phyloP scores from a whole-genome alignment of 2,797 vertebrate genomes.

The Gymnoscopelus braueri region DNA sequence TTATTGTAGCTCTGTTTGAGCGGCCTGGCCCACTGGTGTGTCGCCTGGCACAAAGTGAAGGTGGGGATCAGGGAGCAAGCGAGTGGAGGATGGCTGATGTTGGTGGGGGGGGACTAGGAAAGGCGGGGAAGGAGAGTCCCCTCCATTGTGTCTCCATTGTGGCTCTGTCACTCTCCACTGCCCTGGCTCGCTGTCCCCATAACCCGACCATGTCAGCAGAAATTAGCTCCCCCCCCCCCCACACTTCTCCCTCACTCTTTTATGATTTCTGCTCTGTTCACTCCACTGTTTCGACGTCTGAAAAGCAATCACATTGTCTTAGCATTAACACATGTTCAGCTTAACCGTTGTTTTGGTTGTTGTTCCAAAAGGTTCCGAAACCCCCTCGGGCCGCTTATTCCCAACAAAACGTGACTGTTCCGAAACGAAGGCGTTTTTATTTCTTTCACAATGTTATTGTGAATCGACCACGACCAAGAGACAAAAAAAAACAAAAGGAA shows the following conservation, averaged over 20 bases:
- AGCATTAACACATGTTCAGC: constrained; percentile 63
- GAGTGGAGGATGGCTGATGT: constrained; percentile 61
- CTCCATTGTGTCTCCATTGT: constrained; percentile 77
- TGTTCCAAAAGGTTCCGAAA: constrained; percentile 18
- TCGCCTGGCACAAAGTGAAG: constrained; percentile 44
- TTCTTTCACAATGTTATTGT: constrained; percentile 41
- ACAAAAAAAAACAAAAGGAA: background rate
- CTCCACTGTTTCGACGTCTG: constrained; percentile 61
- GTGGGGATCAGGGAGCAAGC: constrained; percentile 58
- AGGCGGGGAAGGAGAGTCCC: constrained; percentile 56
- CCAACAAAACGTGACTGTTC: constrained; percentile 64
- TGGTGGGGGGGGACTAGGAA: constrained; percentile 17
- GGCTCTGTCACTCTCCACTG: constrained; percentile 77
- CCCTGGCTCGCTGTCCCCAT: constrained; percentile 71
- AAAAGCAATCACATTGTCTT: constrained; percentile 54
- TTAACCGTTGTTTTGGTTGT: constrained; percentile 61
- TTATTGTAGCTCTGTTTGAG: constrained; percentile 74
- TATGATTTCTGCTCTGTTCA: constrained; percentile 32
- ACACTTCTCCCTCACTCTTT: background rate
- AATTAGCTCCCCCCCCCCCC: constrained; percentile 54
- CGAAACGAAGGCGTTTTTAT: constrained; percentile 39
- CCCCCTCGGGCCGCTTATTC: background rate
- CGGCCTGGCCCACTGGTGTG: constrained; percentile 58
- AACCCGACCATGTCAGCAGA: constrained; percentile 73
- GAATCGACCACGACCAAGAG: constrained; percentile 21